phyloP scores from a whole-genome alignment of 2,888 invertebrate genomes.

The Torymus aiolomorphi region DNA sequence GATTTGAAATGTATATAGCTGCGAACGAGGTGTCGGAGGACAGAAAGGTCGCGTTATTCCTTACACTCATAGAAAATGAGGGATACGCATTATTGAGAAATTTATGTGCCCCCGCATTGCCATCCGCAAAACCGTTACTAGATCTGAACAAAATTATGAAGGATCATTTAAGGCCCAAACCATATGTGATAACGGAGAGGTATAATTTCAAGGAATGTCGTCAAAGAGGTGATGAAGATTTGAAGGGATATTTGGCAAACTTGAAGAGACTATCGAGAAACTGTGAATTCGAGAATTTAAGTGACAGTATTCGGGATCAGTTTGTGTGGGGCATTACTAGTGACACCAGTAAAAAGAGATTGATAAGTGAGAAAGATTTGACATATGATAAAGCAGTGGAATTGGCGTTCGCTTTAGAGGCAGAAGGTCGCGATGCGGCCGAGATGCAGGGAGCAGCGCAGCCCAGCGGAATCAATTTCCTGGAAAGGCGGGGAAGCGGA shows the following conservation, averaged over 20 bases:
- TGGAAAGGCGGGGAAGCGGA: no score
- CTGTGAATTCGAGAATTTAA: no score
- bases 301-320: background rate
- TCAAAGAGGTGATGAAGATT: background rate
- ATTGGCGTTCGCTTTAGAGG: background rate
- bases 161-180: background rate
- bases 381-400: constrained; percentile 24
- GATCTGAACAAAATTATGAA: constrained; percentile 16
- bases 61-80: no score
- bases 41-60: no score
- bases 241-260: background rate
- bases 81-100: no score
- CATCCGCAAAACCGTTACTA: no score
- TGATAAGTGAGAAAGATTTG: constrained; percentile 26
- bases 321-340: constrained; percentile 27
- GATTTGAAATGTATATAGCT: no score
- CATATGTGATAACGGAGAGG: background rate
- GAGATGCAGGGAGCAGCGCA: no score
- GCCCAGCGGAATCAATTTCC: no score
- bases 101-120: no score
- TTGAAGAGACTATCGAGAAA: background rate
- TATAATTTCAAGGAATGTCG: background rate
- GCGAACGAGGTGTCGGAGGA: no score
- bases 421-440: background rate
- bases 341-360: constrained; percentile 1